Percentiles rank a stretch among this genome's conserved stretches.
Evolutionary conservation across 64 coral and sea anemone species (phyloP).

Genomic region (Cladopsammia gracilis): DNA sequence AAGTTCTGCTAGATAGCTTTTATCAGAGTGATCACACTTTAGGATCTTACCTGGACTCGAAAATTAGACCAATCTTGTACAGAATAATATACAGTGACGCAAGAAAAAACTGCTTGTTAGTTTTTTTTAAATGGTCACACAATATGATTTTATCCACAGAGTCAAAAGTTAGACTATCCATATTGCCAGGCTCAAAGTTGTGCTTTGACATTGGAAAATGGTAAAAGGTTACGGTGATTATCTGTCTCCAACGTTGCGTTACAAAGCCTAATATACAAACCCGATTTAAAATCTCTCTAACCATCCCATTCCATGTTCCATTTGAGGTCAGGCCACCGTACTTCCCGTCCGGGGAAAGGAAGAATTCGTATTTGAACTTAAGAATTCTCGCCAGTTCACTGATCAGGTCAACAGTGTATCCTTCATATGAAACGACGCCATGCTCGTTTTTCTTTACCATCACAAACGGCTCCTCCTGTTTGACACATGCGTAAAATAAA

Average conservation of each 20-base stretch:
- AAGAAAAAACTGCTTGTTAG: too few species aligned
- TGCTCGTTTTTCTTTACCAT: not conserved
- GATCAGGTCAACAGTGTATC: slow-evolving; percentile 38
- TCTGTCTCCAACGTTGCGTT: not conserved
- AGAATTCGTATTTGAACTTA: slow-evolving; percentile 57
- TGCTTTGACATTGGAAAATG: too few species aligned
- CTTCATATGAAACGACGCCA: not conserved
- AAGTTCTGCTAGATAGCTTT: too few species aligned
- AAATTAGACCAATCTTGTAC: too few species aligned
- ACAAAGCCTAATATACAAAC: not conserved
- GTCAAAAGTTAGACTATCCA: too few species aligned
- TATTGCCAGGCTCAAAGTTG: too few species aligned
- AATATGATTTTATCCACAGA: too few species aligned
- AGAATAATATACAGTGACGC: too few species aligned
- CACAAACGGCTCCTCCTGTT: slow-evolving; percentile 8
- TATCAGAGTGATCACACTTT: too few species aligned
- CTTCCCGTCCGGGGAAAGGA: slow-evolving; percentile 1
- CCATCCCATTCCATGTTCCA: slow-evolving; percentile 66
- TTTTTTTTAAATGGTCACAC: too few species aligned
- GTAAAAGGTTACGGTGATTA: not conserved
- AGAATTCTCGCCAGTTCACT: slow-evolving; percentile 16
- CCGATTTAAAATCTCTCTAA: not conserved
- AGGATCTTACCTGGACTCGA: too few species aligned
- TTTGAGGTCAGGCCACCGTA: not conserved
- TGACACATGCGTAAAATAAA: not conserved